Evolutionary conservation across 2,113 vertebrate genomes (phyloP).

Genomic region (Zapus hudsonius): DNA sequence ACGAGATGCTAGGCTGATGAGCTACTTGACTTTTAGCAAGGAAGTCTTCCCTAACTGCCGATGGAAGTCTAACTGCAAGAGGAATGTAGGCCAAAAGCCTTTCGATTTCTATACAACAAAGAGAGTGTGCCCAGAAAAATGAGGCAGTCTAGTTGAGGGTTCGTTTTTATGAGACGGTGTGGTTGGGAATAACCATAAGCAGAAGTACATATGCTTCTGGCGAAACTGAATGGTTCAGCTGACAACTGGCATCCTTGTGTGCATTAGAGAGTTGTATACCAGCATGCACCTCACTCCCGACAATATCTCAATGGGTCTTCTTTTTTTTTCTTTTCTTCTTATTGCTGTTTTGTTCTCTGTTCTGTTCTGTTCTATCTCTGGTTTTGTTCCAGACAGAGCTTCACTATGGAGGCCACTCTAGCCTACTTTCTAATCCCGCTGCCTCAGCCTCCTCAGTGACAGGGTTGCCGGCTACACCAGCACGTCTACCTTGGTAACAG

Average conservation of each 20-base stretch:
- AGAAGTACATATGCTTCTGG: not conserved
- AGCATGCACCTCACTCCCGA: not conserved
- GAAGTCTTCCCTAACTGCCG: not conserved
- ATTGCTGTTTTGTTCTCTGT: not conserved
- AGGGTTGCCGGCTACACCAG: rapidly evolving
- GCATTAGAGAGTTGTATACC: not conserved
- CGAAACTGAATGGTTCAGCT: not conserved
- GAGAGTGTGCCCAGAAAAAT: not conserved
- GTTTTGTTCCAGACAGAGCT: not conserved
- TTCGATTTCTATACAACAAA: not conserved
- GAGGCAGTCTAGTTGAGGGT: not conserved
- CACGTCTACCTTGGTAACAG: not conserved
- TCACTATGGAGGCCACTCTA: not conserved
- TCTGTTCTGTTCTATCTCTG: not conserved
- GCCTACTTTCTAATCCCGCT: not conserved
- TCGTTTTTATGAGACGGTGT: not conserved
- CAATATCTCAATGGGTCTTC: not conserved
- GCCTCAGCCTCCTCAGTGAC: not conserved
- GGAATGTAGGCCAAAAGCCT: not conserved
- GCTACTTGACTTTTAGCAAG: slow-evolving; percentile 27
- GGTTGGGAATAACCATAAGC: not conserved
- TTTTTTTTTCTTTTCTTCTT: not conserved
- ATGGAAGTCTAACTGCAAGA: slow-evolving; percentile 22
- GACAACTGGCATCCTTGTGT: not conserved
- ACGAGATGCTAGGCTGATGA: not conserved